Conservation (phyloP, 1,140 invertebrate species). For the Oryctes rhinoceros region DNA sequence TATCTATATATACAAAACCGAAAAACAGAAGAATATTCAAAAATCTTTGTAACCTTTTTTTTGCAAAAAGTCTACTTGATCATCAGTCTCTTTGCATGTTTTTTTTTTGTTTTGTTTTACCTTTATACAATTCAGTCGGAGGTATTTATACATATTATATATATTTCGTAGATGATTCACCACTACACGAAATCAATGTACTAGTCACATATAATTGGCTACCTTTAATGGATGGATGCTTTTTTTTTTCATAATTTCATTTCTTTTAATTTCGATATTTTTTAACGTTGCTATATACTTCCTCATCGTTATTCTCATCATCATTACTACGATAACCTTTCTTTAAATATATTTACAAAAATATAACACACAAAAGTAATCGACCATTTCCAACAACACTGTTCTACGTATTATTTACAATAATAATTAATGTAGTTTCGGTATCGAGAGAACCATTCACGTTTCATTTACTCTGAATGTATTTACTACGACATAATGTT, state of each 20-base stretch:
- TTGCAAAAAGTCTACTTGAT: slow-evolving; percentile 42
- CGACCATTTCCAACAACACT: background rate
- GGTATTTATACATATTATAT: background rate
- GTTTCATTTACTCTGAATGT: background rate
- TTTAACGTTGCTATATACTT: background rate
- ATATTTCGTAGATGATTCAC: slow-evolving; percentile 20
- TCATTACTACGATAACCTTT: background rate
- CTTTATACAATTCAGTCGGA: slow-evolving; percentile 40
- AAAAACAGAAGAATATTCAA: slow-evolving; percentile 24
- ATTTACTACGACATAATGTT: background rate
- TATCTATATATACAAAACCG: slow-evolving; percentile 25
- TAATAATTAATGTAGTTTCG: background rate
- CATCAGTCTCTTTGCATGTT: slow-evolving; percentile 42
- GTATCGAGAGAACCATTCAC: background rate
- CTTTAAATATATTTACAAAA: slow-evolving; percentile 7
- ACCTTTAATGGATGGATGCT: slow-evolving; percentile 33
- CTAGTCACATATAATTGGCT: slow-evolving; percentile 26
- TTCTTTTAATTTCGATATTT: slow-evolving; percentile 2
- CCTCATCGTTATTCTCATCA: background rate
- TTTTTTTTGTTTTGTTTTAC: slow-evolving; percentile 21
- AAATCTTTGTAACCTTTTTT: slow-evolving; percentile 13
- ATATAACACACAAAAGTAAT: slow-evolving; percentile 2
- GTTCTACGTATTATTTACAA: too few relatives aligned
- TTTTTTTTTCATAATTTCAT: background rate
- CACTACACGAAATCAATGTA: slow-evolving; percentile 15